Evolutionary conservation across 2,888 invertebrate genomes (phyloP).

Genomic region (Pseudococcus viburni): DNA sequence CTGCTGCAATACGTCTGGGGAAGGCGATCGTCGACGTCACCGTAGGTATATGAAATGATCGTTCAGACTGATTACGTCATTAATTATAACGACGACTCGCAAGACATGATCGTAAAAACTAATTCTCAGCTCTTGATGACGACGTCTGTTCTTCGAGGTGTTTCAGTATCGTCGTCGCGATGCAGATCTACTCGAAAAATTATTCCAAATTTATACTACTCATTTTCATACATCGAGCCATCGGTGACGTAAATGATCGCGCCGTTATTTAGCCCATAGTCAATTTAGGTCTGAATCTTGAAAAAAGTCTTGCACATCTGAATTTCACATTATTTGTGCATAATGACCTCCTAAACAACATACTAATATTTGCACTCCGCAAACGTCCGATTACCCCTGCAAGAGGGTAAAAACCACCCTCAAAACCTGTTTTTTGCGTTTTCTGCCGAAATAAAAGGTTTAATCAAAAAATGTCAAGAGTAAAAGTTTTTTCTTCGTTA

Average conservation of each 20-base stretch:
- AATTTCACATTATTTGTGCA: too few relatives aligned
- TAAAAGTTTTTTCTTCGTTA: too few relatives aligned
- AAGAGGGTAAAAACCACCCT: too few relatives aligned
- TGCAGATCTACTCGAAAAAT: neutral
- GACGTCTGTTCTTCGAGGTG: neutral
- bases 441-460: too few relatives aligned
- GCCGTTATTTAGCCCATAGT: too few relatives aligned
- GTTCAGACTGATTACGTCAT: constrained; percentile 1
- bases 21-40: constrained; percentile 12
- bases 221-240: neutral
- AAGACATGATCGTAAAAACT: neutral
- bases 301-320: too few relatives aligned
- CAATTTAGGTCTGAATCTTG: too few relatives aligned
- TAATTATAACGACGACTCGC: neutral
- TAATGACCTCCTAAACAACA: too few relatives aligned
- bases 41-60: neutral
- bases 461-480: too few relatives aligned
- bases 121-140: neutral
- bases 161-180: neutral
- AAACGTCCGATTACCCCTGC: too few relatives aligned
- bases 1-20: neutral
- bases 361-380: too few relatives aligned
- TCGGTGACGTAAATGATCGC: constrained; percentile 37
- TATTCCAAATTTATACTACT: neutral
- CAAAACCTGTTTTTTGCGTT: too few relatives aligned